These are phyloP conservation scores for Incurvaria masculella DNA, from an alignment of 2,888 invertebrate species.

Conservation along the genomic window DNA sequence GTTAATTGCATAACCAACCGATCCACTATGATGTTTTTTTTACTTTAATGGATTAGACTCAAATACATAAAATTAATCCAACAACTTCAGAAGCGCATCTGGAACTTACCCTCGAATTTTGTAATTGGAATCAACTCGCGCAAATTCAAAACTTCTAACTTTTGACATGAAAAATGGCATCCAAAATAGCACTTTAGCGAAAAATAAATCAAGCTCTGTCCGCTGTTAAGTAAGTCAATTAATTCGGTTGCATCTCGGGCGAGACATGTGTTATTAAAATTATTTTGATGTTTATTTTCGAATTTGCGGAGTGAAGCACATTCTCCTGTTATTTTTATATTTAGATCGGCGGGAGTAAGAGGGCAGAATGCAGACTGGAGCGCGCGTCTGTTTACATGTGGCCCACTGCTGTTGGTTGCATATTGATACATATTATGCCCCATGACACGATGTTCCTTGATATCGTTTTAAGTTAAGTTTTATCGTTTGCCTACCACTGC, in stretches of 20 bases:
- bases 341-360: conserved; percentile 27
- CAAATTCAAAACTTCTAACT: background rate
- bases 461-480: too few species aligned
- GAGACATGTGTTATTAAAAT: conserved; percentile 49
- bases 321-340: conserved; percentile 54
- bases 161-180: background rate
- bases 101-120: background rate
- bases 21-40: too few species aligned
- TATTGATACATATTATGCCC: too few species aligned
- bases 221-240: conserved; percentile 37
- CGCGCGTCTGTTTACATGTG: too few species aligned
- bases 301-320: conserved; percentile 54
- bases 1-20: too few species aligned
- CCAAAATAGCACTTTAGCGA: conserved; percentile 17
- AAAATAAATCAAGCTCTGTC: conserved; percentile 42
- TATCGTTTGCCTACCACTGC: too few species aligned
- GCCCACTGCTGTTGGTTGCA: too few species aligned
- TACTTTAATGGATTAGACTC: too few species aligned
- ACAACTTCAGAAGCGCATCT: too few species aligned
- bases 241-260: conserved; percentile 42
- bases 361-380: conserved; percentile 47
- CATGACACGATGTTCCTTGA: too few species aligned
- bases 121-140: background rate
- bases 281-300: conserved; percentile 54
- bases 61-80: too few species aligned